Conservation (phyloP, 2,888 invertebrate genomes). For the Diplolepis rosae region DNA sequence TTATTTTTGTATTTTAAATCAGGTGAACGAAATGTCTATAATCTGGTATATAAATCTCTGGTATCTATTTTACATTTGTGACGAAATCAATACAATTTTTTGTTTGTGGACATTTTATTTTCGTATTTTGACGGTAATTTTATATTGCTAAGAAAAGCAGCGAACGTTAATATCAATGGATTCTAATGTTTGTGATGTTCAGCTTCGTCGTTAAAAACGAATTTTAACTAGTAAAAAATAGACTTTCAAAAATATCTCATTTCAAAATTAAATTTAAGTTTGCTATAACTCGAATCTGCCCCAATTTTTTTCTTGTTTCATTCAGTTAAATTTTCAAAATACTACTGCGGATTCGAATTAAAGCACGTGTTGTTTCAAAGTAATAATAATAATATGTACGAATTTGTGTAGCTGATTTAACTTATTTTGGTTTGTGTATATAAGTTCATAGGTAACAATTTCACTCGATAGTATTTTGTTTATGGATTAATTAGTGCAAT, state of each 20-base stretch:
- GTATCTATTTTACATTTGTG: background rate
- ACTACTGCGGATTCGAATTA: constrained; percentile 13
- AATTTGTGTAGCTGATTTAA: constrained; percentile 40
- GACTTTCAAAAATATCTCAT: too few species aligned
- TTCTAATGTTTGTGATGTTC: background rate
- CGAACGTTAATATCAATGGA: too few species aligned
- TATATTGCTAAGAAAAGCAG: too few species aligned
- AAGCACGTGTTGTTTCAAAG: constrained; percentile 41
- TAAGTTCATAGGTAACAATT: background rate
- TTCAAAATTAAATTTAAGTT: background rate
- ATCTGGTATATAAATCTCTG: background rate
- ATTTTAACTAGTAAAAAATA: too few species aligned
- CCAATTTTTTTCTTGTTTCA: background rate
- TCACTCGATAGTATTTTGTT: background rate
- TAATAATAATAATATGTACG: too few species aligned
- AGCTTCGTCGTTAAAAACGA: too few species aligned
- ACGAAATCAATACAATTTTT: background rate
- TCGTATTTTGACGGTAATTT: background rate
- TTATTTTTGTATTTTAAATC: background rate
- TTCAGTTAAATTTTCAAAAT: constrained; percentile 2
- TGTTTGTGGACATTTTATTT: background rate
- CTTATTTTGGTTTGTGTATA: constrained; percentile 33
- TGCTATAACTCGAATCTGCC: background rate
- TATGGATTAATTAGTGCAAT: background rate
- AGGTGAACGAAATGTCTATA: background rate